Evolutionary conservation across 1,140 invertebrate genomes (phyloP), one percentile per base, ranked within the genome.

Genomic region (Ceratoteleas bidentatus): DNA sequence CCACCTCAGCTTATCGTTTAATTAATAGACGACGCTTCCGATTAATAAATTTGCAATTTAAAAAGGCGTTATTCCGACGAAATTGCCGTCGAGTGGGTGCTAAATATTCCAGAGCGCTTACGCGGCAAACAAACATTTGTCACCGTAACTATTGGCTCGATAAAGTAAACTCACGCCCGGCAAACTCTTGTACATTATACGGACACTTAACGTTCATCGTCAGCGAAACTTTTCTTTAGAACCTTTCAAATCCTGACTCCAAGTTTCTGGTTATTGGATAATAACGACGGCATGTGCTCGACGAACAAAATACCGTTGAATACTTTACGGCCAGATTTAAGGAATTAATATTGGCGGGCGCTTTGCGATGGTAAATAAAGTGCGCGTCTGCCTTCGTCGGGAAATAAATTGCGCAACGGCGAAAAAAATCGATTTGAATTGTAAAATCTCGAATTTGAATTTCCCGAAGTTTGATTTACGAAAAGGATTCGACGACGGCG

Each of bases 71-170:
- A 54, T 61, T 50, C 45, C 50, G 11, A 61, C 57, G 16, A 61
- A 61, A 72, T 72, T 61, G 54, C 54, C 49, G 57, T 47, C 54
- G 16, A 54, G 43, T 11, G 9, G 52, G 13, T 50, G 50, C 53
- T 74, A 64, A 74, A 74, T 74, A 65, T 74, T 74, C 70, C 33
- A 57, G 43, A 14, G 34, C 60, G 52, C 60, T 74, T 74, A 74
- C 60, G 43, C 60, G 32, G 60, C 60, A 65, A 57, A 74, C 70
- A 74, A 74, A 58, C 70, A 65, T 74, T 74, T 74, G 60, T 74
- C 70, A 74, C 70, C 50, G 60, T 43, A 74, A 74, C 60, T 65
- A 74, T 74, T 74, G 61, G 70, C 61, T 74, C 70, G 70, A 74
- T 74, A 74, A 74, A 74, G 60, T 74, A 74, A 74, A 65, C 70